phyloP scores from a whole-genome alignment of 2,888 invertebrate species.

The Diarsia rubi region DNA sequence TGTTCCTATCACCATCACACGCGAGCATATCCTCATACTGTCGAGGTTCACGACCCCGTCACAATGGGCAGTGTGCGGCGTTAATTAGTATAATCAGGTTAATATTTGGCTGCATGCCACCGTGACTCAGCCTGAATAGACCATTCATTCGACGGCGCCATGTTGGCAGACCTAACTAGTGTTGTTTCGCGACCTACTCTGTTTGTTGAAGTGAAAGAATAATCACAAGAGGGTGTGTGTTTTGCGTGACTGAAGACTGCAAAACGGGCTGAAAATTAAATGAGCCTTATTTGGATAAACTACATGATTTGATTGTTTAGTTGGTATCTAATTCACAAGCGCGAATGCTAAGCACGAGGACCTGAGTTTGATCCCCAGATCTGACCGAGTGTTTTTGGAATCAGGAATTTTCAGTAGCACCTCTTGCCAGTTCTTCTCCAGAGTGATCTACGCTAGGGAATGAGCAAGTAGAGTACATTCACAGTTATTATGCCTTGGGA shows the following conservation, averaged over 20 bases:
- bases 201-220: neutral
- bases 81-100: conserved; percentile 67
- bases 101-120: conserved; percentile 65
- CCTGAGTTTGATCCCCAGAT: too few species aligned
- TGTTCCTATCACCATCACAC: neutral
- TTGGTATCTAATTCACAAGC: too few species aligned
- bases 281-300: too few species aligned
- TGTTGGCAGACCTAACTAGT: conserved; percentile 38
- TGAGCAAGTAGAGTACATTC: too few species aligned
- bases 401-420: too few species aligned
- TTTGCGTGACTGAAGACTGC: neutral
- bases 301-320: too few species aligned
- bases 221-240: neutral
- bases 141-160: conserved; percentile 46
- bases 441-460: too few species aligned
- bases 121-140: conserved; percentile 57
- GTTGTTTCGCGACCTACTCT: conserved; percentile 11
- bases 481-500: too few species aligned
- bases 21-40: conserved; percentile 3
- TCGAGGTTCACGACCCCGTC: conserved; percentile 48
- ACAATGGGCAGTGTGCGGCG: conserved; percentile 43
- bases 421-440: too few species aligned
- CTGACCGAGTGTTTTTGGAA: too few species aligned
- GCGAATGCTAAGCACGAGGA: too few species aligned
- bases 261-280: too few species aligned